Conservation (phyloP, 2,113 vertebrate genomes). For the Oreocharis arfaki region DNA sequence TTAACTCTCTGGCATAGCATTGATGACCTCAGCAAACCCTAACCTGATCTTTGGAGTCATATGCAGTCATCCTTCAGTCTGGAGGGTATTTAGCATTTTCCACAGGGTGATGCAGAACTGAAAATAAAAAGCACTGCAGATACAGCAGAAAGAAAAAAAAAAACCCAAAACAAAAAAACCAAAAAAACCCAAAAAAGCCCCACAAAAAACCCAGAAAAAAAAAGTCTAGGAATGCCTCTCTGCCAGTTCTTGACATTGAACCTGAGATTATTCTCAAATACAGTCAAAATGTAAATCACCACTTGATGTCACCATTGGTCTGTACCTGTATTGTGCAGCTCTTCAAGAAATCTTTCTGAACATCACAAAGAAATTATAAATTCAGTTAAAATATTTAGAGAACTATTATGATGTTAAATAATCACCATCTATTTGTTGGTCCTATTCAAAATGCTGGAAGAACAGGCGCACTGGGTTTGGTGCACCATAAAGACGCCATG, state of each 20-base stretch:
- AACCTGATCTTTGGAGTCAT: not conserved
- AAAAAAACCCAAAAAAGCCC: too few relatives aligned
- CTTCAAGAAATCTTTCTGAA: not conserved
- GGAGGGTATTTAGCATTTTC: not conserved
- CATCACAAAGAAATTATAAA: not conserved
- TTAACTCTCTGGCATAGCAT: not conserved
- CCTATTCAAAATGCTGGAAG: not conserved
- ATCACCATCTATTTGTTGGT: not conserved
- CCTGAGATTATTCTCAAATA: not conserved
- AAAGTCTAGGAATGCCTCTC: not conserved
- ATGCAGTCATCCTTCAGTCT: not conserved
- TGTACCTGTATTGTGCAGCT: not conserved
- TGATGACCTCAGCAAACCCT: not conserved
- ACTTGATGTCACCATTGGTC: slow-evolving; percentile 66
- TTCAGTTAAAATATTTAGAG: not conserved
- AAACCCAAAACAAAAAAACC: not conserved
- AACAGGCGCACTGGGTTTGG: not conserved
- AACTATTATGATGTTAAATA: not conserved
- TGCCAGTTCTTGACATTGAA: not conserved
- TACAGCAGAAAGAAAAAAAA: not conserved
- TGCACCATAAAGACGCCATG: not conserved
- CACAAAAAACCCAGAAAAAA: not conserved
- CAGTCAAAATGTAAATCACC: slow-evolving; percentile 7
- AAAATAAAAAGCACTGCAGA: not conserved
- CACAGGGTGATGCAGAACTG: not conserved